These are phyloP conservation scores for Pogona vitticeps DNA, from an alignment of 2,113 vertebrate genomes.

Conservation along the genomic window DNA sequence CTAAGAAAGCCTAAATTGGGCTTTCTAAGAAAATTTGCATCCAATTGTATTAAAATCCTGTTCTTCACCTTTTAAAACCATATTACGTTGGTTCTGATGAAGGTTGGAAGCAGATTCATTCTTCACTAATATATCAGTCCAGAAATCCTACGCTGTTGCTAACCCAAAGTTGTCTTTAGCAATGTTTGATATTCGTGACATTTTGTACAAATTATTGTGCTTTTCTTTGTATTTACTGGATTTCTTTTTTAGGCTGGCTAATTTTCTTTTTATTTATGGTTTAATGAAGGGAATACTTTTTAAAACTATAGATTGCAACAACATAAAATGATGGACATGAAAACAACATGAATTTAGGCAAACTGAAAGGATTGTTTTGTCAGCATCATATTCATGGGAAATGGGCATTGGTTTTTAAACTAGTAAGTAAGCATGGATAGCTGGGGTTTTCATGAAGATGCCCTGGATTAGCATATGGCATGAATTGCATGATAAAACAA, in stretches of 20 bases:
- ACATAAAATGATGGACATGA: slow-evolving; percentile 13
- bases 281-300: slow-evolving; percentile 50
- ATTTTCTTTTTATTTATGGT: slow-evolving; percentile 50
- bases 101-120: not conserved
- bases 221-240: no score
- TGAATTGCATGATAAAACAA: slow-evolving; percentile 81
- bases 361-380: slow-evolving; percentile 19
- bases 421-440: slow-evolving; percentile 26
- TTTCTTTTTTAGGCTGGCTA: not conserved
- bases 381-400: not conserved
- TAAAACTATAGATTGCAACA: slow-evolving; percentile 41
- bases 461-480: slow-evolving; percentile 72
- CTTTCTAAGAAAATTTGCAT: not conserved
- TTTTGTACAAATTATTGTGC: no score
- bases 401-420: slow-evolving; percentile 49
- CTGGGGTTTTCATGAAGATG: slow-evolving; percentile 71
- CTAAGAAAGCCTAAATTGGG: no score
- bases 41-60: not conserved
- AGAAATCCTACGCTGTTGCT: slow-evolving; percentile 21
- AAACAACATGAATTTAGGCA: slow-evolving; percentile 35
- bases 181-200: slow-evolving; percentile 61
- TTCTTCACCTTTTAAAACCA: not conserved
- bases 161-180: slow-evolving; percentile 52
- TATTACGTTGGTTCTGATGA: not conserved
- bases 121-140: slow-evolving; percentile 9